Conservation (phyloP, 2,888 invertebrate species). For the Eupithecia pulchellata region DNA sequence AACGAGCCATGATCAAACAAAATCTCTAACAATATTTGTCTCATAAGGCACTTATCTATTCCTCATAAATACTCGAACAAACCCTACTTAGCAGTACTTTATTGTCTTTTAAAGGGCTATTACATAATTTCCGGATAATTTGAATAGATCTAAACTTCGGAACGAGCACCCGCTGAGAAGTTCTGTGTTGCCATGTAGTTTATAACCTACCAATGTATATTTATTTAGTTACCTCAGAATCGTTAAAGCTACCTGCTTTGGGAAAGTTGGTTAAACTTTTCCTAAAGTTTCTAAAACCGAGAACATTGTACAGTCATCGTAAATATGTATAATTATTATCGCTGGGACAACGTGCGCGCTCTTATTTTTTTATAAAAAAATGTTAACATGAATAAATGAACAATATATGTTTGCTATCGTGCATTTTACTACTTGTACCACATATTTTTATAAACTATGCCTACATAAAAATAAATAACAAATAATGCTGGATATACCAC, state of each 20-base stretch:
- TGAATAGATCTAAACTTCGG: conserved; percentile 28
- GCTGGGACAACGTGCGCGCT: neutral
- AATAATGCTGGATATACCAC: too few relatives aligned
- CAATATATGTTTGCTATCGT: too few relatives aligned
- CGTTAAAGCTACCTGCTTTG: conserved; percentile 8
- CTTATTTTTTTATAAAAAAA: too few relatives aligned
- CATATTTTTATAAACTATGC: too few relatives aligned
- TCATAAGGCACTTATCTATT: neutral
- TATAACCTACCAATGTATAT: conserved; percentile 9
- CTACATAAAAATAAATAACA: too few relatives aligned
- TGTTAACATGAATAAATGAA: too few relatives aligned
- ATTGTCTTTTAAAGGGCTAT: conserved; percentile 28
- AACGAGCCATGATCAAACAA: neutral
- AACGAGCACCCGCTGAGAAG: conserved; percentile 26
- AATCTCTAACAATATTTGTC: neutral
- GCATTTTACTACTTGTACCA: too few relatives aligned
- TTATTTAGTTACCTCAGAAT: neutral
- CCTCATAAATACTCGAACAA: conserved; percentile 16
- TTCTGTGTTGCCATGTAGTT: conserved; percentile 27
- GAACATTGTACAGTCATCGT: neutral
- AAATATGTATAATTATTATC: neutral
- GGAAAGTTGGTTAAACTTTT: conserved; percentile 20
- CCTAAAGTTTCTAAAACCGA: conserved; percentile 9
- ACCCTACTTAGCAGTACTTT: conserved; percentile 24
- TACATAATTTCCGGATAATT: conserved; percentile 32